These are phyloP conservation scores for Meda fulgida DNA, from an alignment of 2,797 vertebrate species.

Conservation along the genomic window DNA sequence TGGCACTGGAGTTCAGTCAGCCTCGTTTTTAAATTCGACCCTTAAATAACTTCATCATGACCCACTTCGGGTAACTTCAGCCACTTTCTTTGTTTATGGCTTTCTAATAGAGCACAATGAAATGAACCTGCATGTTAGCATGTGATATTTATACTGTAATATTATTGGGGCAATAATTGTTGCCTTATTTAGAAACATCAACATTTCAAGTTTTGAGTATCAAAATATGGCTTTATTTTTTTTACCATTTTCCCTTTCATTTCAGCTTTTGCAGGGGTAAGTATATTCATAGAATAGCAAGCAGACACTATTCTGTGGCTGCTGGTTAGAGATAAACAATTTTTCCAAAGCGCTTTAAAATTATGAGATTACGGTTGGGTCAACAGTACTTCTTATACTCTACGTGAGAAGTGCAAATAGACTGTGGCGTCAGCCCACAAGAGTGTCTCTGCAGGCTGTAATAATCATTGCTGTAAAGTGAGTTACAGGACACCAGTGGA, in stretches of 20 bases:
- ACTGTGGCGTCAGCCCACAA: conserved; percentile 45
- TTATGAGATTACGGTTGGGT: conserved; percentile 53
- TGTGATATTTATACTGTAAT: conserved; percentile 8
- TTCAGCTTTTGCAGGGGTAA: conserved; percentile 1
- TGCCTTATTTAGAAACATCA: conserved; percentile 21
- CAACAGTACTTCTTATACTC: conserved; percentile 50
- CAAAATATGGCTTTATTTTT: neutral
- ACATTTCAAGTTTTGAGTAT: conserved; percentile 28
- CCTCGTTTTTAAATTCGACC: conserved; percentile 36
- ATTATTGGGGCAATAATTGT: conserved; percentile 2
- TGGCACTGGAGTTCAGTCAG: conserved; percentile 42
- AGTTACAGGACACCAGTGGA: conserved; percentile 39
- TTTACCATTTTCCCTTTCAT: neutral
- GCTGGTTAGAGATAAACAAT: conserved; percentile 44
- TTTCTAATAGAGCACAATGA: conserved; percentile 39
- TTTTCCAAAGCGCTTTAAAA: conserved; percentile 43
- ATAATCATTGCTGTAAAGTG: conserved; percentile 56
- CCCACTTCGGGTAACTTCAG: conserved; percentile 50
- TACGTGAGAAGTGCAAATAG: conserved; percentile 51
- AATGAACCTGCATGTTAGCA: conserved; percentile 49
- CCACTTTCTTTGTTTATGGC: conserved; percentile 29
- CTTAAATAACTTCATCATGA: conserved; percentile 55
- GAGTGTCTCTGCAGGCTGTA: conserved; percentile 29
- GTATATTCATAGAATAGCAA: conserved; percentile 5
- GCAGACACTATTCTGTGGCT: conserved; percentile 33